Evolutionary conservation across 2,888 invertebrate genomes (phyloP), one percentile per base, ranked within the genome.

Genomic region (Ptycholaimellus sp.): DNA sequence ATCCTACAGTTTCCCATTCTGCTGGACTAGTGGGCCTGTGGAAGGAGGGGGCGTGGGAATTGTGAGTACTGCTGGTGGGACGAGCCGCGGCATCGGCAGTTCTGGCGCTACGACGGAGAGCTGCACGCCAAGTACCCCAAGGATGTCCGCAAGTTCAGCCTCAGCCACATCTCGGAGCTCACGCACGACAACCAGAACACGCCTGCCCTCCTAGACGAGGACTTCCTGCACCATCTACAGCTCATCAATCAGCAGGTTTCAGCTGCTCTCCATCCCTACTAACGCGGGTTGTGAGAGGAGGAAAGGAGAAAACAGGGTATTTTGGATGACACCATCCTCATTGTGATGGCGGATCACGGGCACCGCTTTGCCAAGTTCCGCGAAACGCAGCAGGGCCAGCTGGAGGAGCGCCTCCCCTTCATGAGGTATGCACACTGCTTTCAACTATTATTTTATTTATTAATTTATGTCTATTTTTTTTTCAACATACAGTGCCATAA

Each of bases 331-430:
- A 79, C 85, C 0, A 54, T 87, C 44, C 60, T 90, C 0, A 71
- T 87, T 37, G 55, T 87, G 3, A 81, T 87, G 80, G 76, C 81
- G 3, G 87, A 90, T 61, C 87, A 90, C 58, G 87, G 87, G 1
- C 73, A 76, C 43, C 72, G 83, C 54, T 83, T 77, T 59, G 72
- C 76, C 0, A 68, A 71, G 36, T 70, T 82, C 6, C 69, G 87
- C 1, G 71, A 74, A 49, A 83, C 82, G 0, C 65, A 79, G 5
- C 83, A 85, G 58, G 87, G 85, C 0, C 49, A 82, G 58, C 70
- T 78, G 39, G 87, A 87, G 52, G 85, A 87, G 56, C 68, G 87
- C 1, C 57, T 85, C 40, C 87, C 87, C 0, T 74, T 81, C 49
- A 77, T 85, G n/a, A n/a, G n/a, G n/a, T n/a, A n/a, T n/a, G n/a